These are phyloP conservation scores for Scolopax mira DNA, from an alignment of 2,113 vertebrate genomes.

Conservation along the genomic window DNA sequence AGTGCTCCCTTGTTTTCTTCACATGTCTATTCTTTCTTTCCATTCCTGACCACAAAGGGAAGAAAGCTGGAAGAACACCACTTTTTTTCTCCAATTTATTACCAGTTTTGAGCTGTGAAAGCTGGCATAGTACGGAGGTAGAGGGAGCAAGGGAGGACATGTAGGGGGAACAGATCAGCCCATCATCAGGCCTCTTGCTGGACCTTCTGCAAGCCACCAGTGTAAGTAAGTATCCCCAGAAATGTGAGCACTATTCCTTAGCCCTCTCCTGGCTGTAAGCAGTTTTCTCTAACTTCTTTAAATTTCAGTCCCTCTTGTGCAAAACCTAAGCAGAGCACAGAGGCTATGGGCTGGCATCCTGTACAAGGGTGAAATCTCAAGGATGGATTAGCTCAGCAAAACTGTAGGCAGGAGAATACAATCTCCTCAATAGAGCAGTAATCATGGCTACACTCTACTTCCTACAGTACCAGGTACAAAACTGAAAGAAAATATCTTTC, in stretches of 20 bases:
- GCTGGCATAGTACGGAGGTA: neutral
- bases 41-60: neutral
- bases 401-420: neutral
- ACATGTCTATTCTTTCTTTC: neutral
- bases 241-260: neutral
- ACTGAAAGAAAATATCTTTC: neutral
- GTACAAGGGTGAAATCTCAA: neutral
- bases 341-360: neutral
- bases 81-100: neutral
- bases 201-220: neutral
- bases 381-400: neutral
- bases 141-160: neutral
- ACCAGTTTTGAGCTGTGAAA: neutral
- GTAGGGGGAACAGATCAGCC: neutral
- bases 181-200: neutral
- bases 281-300: neutral
- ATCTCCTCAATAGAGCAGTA: neutral
- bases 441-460: neutral
- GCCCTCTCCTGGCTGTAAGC: neutral
- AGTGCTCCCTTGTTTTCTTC: constrained; percentile 28
- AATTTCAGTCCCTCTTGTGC: neutral
- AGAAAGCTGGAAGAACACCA: neutral
- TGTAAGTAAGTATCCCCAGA: neutral
- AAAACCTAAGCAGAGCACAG: neutral
- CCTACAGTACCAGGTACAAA: neutral